Evolutionary conservation across 2,888 invertebrate genomes (phyloP).

Genomic region (Hedya salicella): DNA sequence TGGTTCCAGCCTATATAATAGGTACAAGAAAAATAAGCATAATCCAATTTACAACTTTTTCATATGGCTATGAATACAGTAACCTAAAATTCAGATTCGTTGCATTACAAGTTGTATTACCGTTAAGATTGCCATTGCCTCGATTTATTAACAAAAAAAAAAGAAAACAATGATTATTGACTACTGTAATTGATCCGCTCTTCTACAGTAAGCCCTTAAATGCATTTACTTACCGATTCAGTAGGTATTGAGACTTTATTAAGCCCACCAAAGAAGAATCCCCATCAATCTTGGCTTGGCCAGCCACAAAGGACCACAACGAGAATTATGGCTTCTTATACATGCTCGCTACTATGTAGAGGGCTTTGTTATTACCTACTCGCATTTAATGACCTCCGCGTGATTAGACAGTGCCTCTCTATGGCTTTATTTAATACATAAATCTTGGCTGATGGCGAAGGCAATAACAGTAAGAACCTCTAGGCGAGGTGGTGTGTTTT

Average conservation of each 20-base stretch:
- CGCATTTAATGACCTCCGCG: conserved; percentile 75
- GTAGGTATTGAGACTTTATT: conserved; percentile 70
- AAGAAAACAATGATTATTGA: no score
- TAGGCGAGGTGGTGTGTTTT: no score
- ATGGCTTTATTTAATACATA: conserved; percentile 78
- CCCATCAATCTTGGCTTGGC: conserved; percentile 73
- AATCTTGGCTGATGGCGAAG: conserved; percentile 59
- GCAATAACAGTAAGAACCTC: conserved; percentile 43
- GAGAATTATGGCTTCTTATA: conserved; percentile 80
- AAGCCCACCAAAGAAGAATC: conserved; percentile 80
- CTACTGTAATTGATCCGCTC: not conserved
- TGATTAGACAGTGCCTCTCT: conserved; percentile 78
- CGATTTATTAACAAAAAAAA: no score
- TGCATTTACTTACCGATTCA: conserved; percentile 21
- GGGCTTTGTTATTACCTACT: conserved; percentile 75
- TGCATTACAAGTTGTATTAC: no score
- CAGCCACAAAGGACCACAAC: conserved; percentile 76
- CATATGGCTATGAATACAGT: no score
- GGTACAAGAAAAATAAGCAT: no score
- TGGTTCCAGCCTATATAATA: no score
- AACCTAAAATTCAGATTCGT: no score
- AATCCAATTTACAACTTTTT: no score
- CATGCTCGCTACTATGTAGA: conserved; percentile 78
- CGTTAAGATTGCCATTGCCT: no score
- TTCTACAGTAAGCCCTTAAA: conserved; percentile 51